Evolutionary conservation across 1,140 invertebrate species (phyloP).

Genomic region (Bombus huntii): DNA sequence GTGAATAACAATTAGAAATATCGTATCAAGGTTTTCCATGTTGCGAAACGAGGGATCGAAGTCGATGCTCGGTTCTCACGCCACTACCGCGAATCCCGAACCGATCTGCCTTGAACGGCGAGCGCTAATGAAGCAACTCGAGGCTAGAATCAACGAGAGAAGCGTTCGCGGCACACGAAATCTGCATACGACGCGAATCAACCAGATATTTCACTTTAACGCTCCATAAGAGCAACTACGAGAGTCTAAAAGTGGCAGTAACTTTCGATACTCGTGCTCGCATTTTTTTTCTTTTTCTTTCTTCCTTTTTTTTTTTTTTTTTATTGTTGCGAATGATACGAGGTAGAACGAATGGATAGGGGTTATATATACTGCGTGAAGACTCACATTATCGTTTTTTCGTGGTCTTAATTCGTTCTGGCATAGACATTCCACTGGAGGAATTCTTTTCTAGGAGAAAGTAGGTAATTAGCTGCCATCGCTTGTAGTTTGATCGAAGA

Average conservation of each 20-base stretch:
- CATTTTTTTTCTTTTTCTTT: not conserved
- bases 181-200: not conserved
- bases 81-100: conserved; percentile 53
- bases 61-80: conserved; percentile 54
- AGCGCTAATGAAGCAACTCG: conserved; percentile 65
- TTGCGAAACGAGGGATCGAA: conserved; percentile 53
- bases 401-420: not conserved
- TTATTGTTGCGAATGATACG: not conserved
- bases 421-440: not conserved
- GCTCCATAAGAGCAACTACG: not conserved
- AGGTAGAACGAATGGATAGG: conserved; percentile 3
- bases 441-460: conserved; percentile 15
- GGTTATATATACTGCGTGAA: too few species aligned
- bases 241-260: not conserved
- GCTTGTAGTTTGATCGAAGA: not conserved
- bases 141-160: conserved; percentile 6
- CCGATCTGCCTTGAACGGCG: conserved; percentile 61
- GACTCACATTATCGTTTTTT: not conserved
- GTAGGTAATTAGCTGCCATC: not conserved
- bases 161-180: not conserved
- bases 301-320: not conserved
- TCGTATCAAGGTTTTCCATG: conserved; percentile 51
- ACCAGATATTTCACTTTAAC: not conserved
- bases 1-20: conserved; percentile 60
- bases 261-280: not conserved